Evolutionary conservation across 2,888 invertebrate species (phyloP).

Genomic region (Biston stratarius): DNA sequence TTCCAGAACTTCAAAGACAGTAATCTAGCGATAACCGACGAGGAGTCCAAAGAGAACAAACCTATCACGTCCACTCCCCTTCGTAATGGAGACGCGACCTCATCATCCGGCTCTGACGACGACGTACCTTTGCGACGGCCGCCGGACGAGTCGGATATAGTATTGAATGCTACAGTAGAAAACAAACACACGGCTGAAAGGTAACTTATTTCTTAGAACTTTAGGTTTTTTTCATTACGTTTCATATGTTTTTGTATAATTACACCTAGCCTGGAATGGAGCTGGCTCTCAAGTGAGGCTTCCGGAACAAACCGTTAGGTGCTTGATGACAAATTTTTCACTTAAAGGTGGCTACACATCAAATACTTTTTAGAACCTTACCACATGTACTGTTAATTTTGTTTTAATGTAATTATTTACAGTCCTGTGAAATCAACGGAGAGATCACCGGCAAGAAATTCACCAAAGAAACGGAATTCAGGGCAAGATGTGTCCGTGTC

Average conservation of each 20-base stretch:
- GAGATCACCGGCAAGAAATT: slow-evolving; percentile 68
- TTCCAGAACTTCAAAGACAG: slow-evolving; percentile 70
- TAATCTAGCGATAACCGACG: slow-evolving; percentile 72
- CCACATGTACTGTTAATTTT: too few species aligned
- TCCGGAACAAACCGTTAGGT: too few species aligned
- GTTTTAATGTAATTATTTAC: slow-evolving; percentile 24
- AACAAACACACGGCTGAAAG: slow-evolving; percentile 65
- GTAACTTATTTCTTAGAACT: slow-evolving; percentile 39
- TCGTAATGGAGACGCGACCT: slow-evolving; percentile 67
- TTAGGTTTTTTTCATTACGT: slow-evolving; percentile 7
- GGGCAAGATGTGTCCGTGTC: slow-evolving; percentile 69
- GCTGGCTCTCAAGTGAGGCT: too few species aligned
- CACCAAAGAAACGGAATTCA: slow-evolving; percentile 84
- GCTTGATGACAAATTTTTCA: too few species aligned
- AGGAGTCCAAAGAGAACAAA: slow-evolving; percentile 83
- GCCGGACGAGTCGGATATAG: slow-evolving; percentile 58
- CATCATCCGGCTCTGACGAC: slow-evolving; percentile 72
- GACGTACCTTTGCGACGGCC: slow-evolving; percentile 74
- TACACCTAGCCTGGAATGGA: too few species aligned
- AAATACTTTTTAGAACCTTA: too few species aligned
- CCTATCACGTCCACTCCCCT: slow-evolving; percentile 81
- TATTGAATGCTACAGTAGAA: slow-evolving; percentile 59
- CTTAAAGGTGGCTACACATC: too few species aligned
- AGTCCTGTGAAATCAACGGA: slow-evolving; percentile 76
- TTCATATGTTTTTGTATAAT: too few species aligned